phyloP scores from a whole-genome alignment of 35 echinoderm and acorn worm genomes.

The Holothuria glaberrima region DNA sequence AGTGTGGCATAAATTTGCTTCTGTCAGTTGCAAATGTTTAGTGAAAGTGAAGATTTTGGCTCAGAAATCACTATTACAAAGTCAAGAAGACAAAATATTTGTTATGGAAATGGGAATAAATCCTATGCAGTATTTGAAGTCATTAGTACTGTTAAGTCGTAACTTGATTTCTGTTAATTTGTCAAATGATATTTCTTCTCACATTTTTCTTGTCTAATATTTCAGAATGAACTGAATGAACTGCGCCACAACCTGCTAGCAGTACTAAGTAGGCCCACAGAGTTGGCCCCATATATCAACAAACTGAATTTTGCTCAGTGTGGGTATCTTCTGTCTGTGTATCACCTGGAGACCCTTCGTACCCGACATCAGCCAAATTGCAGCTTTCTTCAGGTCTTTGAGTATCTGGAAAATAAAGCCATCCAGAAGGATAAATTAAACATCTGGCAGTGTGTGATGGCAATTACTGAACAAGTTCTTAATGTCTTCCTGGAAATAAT shows the following conservation, averaged over 20 bases:
- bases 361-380: conserved; percentile 60
- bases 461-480: conserved; percentile 88
- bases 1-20: no score
- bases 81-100: no score
- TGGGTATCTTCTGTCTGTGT: conserved; percentile 90
- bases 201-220: not conserved
- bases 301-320: conserved; percentile 99
- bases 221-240: conserved; percentile 94
- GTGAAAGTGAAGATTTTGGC: no score
- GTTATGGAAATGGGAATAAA: no score
- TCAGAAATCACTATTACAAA: no score
- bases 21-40: no score
- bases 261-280: conserved; percentile 63
- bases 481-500: conserved; percentile 91
- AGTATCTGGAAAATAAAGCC: conserved; percentile 92
- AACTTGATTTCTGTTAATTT: no score
- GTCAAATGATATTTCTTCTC: no score
- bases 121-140: no score
- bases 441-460: conserved; percentile 92
- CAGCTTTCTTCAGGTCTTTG: conserved; percentile 87
- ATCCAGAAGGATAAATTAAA: conserved; percentile 95
- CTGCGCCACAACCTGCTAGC: conserved; percentile 84
- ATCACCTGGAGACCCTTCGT: conserved; percentile 85
- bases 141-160: no score
- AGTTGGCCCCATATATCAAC: conserved; percentile 85